Percentiles rank a stretch among this genome's conserved stretches.
These are phyloP conservation scores for Aradophagus sp. DNA, from an alignment of 1,140 invertebrate genomes.

Conservation along the genomic window DNA sequence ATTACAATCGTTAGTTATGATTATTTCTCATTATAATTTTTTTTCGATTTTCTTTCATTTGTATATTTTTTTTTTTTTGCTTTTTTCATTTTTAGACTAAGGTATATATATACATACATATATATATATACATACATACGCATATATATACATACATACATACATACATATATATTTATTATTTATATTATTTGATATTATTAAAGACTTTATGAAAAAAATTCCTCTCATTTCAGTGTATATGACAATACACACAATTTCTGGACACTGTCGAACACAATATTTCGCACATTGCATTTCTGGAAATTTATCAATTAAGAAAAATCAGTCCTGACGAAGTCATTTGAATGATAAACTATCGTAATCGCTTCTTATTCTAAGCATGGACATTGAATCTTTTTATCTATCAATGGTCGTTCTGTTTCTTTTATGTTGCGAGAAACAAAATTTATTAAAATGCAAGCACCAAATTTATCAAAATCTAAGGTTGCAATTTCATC, in stretches of 20 bases:
- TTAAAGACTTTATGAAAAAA: constrained; percentile 45
- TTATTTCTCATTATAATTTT: no score
- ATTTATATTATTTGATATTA: constrained; percentile 36
- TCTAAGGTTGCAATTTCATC: no score
- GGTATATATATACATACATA: no score
- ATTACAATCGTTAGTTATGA: constrained; percentile 17
- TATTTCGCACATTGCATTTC: constrained; percentile 10
- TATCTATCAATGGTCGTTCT: no score
- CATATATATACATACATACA: no score
- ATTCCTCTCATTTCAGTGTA: constrained; percentile 30
- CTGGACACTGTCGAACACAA: constrained; percentile 30
- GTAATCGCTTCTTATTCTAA: constrained; percentile 29
- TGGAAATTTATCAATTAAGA: no score
- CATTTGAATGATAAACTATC: constrained; percentile 15
- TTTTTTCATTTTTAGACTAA: no score
- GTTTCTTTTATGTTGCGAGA: constrained; percentile 44
- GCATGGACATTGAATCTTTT: constrained; percentile 34
- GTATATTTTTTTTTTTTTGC: no score
- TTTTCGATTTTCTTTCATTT: no score
- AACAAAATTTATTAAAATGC: constrained; percentile 4
- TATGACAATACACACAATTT: constrained; percentile 44
- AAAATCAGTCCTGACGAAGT: constrained; percentile 29
- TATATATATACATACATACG: no score
- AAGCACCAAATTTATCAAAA: no score
- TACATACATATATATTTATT: no score